Conservation (phyloP, 2,888 invertebrate species). For the Chrysolina americana region DNA sequence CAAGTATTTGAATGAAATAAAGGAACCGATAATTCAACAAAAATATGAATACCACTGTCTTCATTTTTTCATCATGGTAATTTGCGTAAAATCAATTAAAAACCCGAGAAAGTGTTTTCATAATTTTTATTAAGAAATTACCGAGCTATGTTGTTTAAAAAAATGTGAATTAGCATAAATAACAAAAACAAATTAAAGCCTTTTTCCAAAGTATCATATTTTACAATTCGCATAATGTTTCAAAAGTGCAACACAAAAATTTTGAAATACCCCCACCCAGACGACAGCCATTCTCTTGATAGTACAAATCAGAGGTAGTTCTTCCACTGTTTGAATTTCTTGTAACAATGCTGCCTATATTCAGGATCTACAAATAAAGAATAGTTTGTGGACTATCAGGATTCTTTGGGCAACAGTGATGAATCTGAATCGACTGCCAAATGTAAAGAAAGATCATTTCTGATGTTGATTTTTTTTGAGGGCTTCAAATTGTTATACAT, state of each 20-base stretch:
- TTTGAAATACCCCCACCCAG: conserved; percentile 37
- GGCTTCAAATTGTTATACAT: neutral
- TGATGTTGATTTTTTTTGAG: neutral
- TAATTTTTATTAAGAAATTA: conserved; percentile 45
- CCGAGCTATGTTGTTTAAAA: conserved; percentile 36
- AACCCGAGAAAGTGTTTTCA: neutral
- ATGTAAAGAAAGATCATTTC: neutral
- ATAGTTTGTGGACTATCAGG: neutral
- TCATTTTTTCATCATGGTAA: too few species aligned
- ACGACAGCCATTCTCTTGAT: conserved; percentile 29
- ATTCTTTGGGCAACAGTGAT: neutral
- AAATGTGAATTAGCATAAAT: conserved; percentile 19
- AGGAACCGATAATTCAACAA: too few species aligned
- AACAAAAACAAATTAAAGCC: conserved; percentile 14
- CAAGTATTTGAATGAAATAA: too few species aligned
- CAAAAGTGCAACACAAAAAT: conserved; percentile 37
- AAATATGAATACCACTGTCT: too few species aligned
- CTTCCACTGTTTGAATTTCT: conserved; percentile 46
- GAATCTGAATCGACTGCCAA: neutral
- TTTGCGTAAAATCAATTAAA: neutral
- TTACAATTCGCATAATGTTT: conserved; percentile 32
- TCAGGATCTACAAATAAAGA: conserved; percentile 44
- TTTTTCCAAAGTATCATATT: conserved; percentile 9
- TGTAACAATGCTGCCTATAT: conserved; percentile 43
- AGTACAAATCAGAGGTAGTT: conserved; percentile 47